A percentile compares a stretch with the other conserved stretches of the same genome.
These are phyloP conservation scores for Tupiocoris notatus DNA, from an alignment of 2,888 invertebrate genomes.

Conservation along the genomic window DNA sequence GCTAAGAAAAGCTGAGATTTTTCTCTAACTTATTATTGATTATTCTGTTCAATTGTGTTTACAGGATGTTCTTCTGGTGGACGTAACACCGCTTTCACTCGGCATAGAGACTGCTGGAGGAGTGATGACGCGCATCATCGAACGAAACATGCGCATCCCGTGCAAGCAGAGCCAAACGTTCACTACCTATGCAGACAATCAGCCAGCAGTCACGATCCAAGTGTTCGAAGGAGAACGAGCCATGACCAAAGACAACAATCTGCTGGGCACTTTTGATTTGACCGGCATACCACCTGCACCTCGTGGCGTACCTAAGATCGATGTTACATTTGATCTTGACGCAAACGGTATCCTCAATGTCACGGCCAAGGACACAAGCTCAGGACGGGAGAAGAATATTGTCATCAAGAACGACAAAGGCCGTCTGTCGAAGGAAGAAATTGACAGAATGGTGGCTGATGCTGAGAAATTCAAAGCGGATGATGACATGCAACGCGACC, in stretches of 20 bases:
- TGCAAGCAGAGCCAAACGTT: conserved; percentile 66
- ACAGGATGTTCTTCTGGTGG: conserved; percentile 70
- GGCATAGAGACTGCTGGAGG: conserved; percentile 78
- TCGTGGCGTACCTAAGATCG: conserved; percentile 72
- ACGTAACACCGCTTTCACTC: conserved; percentile 68
- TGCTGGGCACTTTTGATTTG: conserved; percentile 76
- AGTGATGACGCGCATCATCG: conserved; percentile 63
- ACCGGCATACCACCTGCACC: conserved; percentile 75
- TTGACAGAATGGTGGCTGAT: conserved; percentile 55
- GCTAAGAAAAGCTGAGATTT: too few species aligned
- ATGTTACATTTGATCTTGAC: conserved; percentile 74
- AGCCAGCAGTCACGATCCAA: conserved; percentile 85
- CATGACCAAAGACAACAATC: conserved; percentile 83
- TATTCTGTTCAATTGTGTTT: too few species aligned
- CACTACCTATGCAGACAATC: conserved; percentile 89
- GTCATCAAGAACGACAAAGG: too few species aligned
- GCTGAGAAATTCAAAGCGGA: conserved; percentile 54
- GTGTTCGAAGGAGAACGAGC: too few species aligned
- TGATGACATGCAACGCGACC: conserved; percentile 53
- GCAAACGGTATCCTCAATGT: conserved; percentile 57
- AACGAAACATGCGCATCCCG: conserved; percentile 56
- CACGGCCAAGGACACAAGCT: conserved; percentile 54
- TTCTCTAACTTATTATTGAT: too few species aligned
- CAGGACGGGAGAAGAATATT: conserved; percentile 55
- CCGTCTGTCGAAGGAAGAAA: conserved; percentile 57